A percentile compares a stretch with the other conserved stretches of the same genome.
phyloP scores from a whole-genome alignment of 2,888 invertebrate species.

The Lagria hirta region DNA sequence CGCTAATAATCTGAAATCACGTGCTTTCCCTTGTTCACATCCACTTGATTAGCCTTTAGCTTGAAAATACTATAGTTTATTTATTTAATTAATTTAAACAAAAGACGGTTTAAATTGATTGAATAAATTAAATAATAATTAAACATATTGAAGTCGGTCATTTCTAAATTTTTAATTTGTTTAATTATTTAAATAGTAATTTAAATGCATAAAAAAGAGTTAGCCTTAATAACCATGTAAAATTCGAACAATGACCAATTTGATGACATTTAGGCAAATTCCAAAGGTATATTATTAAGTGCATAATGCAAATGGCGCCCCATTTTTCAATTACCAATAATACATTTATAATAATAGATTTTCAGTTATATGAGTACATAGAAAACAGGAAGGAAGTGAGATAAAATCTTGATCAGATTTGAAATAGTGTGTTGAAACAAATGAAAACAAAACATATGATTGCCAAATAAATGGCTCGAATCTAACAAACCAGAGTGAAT shows the following conservation, averaged over 20 bases:
- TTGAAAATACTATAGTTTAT: too few species aligned
- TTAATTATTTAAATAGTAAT: too few species aligned
- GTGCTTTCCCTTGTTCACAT: too few species aligned
- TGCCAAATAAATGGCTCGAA: slow-evolving; percentile 17
- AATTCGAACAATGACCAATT: slow-evolving; percentile 3
- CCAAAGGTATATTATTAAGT: slow-evolving; percentile 36
- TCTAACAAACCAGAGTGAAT: slow-evolving; percentile 6
- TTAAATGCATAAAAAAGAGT: too few species aligned
- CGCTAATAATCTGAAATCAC: too few species aligned
- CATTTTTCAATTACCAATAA: slow-evolving; percentile 43
- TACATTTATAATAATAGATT: slow-evolving; percentile 43
- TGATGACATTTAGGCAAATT: slow-evolving; percentile 23
- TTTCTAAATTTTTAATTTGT: too few species aligned
- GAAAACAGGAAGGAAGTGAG: slow-evolving; percentile 46
- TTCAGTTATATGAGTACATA: slow-evolving; percentile 42
- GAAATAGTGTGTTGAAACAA: slow-evolving; percentile 43
- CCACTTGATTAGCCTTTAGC: too few species aligned
- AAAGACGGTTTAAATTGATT: too few species aligned
- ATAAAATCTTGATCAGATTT: slow-evolving; percentile 47
- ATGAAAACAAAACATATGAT: slow-evolving; percentile 36
- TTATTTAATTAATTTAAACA: too few species aligned
- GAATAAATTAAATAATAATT: too few species aligned
- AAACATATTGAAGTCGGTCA: too few species aligned
- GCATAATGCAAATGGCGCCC: slow-evolving; percentile 40
- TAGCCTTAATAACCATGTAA: too few species aligned